Evolutionary conservation across 2,113 vertebrate genomes (phyloP), one percentile per base, ranked within the genome.

Genomic region (Tupaia chinensis): DNA sequence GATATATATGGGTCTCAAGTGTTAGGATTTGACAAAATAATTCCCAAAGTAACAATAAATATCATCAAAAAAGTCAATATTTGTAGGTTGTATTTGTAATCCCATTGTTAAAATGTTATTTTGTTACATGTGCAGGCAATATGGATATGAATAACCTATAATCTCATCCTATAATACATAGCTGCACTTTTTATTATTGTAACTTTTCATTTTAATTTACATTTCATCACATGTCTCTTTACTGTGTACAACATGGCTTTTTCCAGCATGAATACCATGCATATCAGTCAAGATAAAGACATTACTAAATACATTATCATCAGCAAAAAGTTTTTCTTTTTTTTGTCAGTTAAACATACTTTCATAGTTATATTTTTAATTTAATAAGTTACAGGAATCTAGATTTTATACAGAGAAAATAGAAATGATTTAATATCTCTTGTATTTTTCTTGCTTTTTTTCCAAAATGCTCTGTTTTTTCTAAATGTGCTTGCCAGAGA

Each of bases 71-170:
- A 4, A 15, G 56, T 93, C 84, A 93, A 87, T 76, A 53, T 68
- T 91, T 29, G 5, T 23, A 13, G 2, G 27, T 93, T 27, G 3
- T n/a, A 25, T 61, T 93, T 44, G 29, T 29, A 53, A 97, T 23
- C 53, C 73, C 95, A 93, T 93, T 96, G 2, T 68, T 90, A 81
- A 93, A 70, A 80, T 77, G 1, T n/a, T 95, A 79, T 94, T 90
- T 22, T 44, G 1, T 60, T 91, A 32, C 25, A 14, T 56, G 7
- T 4, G 65, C 79, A 94, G n/a, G 44, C 9, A 88, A 80, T 94
- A 94, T 77, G 0, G 44, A 70, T 16, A 85, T 88, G 93, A 94
- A 87, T 90, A 63, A 93, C 23, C 25, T 74, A 2, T 66, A 32
- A 83, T 92, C 25, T 61, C 11, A 68, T 61, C 69, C 32, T 93